Percentiles rank a stretch among this genome's conserved stretches.
Evolutionary conservation across 2,113 vertebrate species (phyloP).

Genomic region (Hirundichthys speculiger): DNA sequence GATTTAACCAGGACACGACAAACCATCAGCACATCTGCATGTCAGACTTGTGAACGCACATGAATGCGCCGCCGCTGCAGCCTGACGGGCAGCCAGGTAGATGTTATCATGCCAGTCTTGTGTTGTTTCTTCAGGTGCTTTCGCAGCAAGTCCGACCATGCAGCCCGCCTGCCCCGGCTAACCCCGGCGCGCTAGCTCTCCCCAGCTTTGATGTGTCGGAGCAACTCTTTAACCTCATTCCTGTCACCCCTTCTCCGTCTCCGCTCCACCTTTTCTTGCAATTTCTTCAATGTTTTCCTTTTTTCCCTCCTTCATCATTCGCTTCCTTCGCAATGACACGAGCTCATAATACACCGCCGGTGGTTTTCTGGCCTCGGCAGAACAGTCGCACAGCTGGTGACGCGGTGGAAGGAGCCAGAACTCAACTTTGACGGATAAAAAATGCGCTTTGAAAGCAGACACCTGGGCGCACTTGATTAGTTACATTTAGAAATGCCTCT

Average conservation of each 20-base stretch:
- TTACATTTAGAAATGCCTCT: no score
- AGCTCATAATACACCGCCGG: no score
- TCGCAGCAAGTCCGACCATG: constrained; percentile 72
- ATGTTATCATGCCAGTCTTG: constrained; percentile 72
- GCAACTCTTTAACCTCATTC: constrained; percentile 9
- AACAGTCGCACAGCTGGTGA: no score
- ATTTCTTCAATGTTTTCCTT: constrained; percentile 26
- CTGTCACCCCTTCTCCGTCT: constrained; percentile 25
- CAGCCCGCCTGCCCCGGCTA: constrained; percentile 62
- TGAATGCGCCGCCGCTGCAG: constrained; percentile 13
- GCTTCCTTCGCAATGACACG: no score
- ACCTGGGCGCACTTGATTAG: no score
- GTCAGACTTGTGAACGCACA: constrained; percentile 14
- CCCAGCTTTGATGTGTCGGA: constrained; percentile 65
- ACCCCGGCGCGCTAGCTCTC: constrained; percentile 35
- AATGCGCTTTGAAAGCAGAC: no score
- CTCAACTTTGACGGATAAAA: no score
- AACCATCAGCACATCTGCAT: constrained; percentile 11
- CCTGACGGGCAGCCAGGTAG: constrained; percentile 51
- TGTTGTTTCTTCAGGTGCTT: constrained; percentile 82
- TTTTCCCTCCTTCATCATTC: constrained; percentile 27
- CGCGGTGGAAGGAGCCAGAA: no score
- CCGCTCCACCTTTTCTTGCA: constrained; percentile 13
- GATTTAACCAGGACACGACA: background rate
- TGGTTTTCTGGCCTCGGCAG: no score